Evolutionary conservation across 2,113 vertebrate genomes (phyloP).

Genomic region (Megaceryle maxima): DNA sequence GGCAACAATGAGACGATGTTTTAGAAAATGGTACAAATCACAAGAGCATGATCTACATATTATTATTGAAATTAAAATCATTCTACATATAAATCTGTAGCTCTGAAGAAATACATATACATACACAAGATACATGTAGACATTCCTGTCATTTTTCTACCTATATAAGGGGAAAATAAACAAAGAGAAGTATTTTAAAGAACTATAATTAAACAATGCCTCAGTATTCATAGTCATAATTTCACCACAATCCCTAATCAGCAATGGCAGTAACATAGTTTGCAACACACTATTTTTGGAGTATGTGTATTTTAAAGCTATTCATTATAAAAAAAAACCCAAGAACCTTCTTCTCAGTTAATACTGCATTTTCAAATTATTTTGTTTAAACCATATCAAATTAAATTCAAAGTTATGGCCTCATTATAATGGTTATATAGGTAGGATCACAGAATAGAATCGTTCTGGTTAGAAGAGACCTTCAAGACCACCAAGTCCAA

Average conservation of each 20-base stretch:
- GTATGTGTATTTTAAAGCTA: background rate
- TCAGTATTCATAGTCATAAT: background rate
- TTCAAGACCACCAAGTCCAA: background rate
- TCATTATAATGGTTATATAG: background rate
- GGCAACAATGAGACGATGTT: background rate
- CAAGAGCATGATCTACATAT: background rate
- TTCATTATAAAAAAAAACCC: background rate
- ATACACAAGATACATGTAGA: background rate
- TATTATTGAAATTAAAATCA: background rate
- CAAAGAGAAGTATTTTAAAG: background rate
- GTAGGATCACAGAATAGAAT: background rate
- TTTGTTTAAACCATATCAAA: background rate
- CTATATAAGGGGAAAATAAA: background rate
- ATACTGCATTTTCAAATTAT: background rate
- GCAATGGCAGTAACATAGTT: background rate
- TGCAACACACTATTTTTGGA: background rate
- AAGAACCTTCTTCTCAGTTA: background rate
- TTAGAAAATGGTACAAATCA: background rate
- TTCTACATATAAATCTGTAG: background rate
- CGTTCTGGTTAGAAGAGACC: background rate
- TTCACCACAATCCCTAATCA: background rate
- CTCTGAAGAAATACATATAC: background rate
- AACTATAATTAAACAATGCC: background rate
- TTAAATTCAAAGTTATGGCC: background rate
- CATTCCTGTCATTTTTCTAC: background rate